phyloP scores from a whole-genome alignment of 2,113 vertebrate species.

The Anarhynchus alexandrinus region DNA sequence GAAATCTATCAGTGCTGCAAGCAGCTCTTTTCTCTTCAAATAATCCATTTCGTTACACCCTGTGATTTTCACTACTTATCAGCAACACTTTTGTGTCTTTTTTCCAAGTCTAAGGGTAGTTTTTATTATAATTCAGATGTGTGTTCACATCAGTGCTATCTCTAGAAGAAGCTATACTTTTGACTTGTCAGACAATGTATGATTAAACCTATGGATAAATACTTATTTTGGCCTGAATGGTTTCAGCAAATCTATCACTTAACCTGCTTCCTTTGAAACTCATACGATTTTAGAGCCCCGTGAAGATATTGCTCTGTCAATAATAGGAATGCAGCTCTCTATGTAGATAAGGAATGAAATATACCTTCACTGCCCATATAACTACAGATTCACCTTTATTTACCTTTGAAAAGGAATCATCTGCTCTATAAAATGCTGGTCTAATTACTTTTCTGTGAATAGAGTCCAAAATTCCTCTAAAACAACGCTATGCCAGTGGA shows the following conservation, averaged over 20 bases:
- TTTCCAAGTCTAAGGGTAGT: neutral
- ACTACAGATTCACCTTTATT: slow-evolving; percentile 16
- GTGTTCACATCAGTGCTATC: neutral
- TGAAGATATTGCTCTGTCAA: neutral
- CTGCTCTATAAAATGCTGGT: neutral
- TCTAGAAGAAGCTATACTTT: neutral
- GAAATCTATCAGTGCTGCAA: neutral
- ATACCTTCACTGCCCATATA: neutral
- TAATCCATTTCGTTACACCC: neutral
- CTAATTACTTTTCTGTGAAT: slow-evolving; percentile 5
- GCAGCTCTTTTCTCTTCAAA: neutral
- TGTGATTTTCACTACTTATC: neutral
- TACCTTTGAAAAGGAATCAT: slow-evolving; percentile 12
- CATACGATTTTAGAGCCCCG: neutral
- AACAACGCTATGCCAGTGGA: neutral
- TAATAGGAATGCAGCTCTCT: neutral
- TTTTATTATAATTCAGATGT: neutral
- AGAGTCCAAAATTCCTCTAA: slow-evolving; percentile 11
- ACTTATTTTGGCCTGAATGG: neutral
- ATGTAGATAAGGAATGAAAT: neutral
- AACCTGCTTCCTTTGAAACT: neutral
- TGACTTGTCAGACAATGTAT: neutral
- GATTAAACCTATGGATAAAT: slow-evolving; percentile 11
- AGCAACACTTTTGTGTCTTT: neutral
- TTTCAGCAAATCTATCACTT: neutral